Base-by-base conservation (phyloP, 2,113 vertebrate species). In the Forbesichthys agassizii region DNA sequence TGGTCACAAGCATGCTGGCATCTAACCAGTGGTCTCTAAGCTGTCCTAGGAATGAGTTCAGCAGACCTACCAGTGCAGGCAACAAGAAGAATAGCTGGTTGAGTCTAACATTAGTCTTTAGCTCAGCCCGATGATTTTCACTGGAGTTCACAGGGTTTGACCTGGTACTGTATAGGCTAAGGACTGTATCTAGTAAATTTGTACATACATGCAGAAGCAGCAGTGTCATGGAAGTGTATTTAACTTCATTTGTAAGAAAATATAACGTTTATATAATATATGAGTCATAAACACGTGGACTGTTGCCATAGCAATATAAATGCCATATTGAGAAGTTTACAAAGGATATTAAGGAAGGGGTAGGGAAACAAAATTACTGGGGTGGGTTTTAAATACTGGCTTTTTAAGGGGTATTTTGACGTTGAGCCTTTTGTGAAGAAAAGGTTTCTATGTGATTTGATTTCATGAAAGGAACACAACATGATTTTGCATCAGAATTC, bases 401-500 rank as follows among this genome's bases (percentile, higher is more conserved):
- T 61, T 14, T 48, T 78, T 5, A 4, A 68, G 47, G 48, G 33
- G 7, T 70, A 12, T 7, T 69, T 69, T 46, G 13, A 66, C 48
- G 62, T 49, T 42, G 11, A 51, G 69, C n/a, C 16, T 53, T 71
- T 75, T 70, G 69, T 82, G 68, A 84, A 84, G 18, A 48, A 51
- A 73, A 77, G 66, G 55, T 75, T 80, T 27, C 27, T 27, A 1
- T 27, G 27, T 27, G 27, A 27, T 27, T 27, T 27, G 27, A 27
- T 27, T 87, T 87, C 69, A 63, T 58, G 66, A 59, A 65, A 80
- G 69, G 68, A 74, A 73, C 71, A 78, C 75, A 67, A 68, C 81
- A 65, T 67, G 68, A 79, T 51, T 65, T 85, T 65, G 61, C 64
- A 60, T 74, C 56, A 27, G 66, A 83, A 71, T 56, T 78, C 65